phyloP scores from a whole-genome alignment of 2,797 vertebrate species.

The Peromyscus aztecus region DNA sequence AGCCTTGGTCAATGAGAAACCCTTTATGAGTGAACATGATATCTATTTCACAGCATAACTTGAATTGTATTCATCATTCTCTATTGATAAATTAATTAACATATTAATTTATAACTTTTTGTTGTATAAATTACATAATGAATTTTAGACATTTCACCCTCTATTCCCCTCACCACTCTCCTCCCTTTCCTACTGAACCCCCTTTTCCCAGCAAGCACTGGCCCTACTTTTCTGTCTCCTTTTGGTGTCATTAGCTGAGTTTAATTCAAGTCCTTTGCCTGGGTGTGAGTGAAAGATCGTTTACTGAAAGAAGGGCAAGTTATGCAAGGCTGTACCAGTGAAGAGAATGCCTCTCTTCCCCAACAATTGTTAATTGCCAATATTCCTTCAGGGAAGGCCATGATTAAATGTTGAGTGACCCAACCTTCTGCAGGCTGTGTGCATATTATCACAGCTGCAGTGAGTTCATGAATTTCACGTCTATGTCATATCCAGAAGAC shows the following conservation, averaged over 20 bases:
- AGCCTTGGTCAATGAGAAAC: background rate
- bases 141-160: background rate
- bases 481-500: background rate
- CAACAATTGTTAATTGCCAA: background rate
- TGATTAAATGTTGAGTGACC: background rate
- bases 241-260: background rate
- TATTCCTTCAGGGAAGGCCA: background rate
- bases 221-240: background rate
- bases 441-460: too few relatives aligned
- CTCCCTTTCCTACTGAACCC: too few relatives aligned
- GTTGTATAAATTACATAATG: background rate
- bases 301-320: background rate
- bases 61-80: background rate
- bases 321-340: background rate
- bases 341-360: background rate
- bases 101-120: background rate
- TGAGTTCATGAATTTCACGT: background rate
- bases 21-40: background rate
- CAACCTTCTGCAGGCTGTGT: background rate
- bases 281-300: too few relatives aligned
- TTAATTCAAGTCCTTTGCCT: background rate
- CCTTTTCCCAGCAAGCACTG: background rate
- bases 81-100: background rate
- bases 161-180: background rate
- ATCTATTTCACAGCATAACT: background rate